Evolutionary conservation across 2,888 invertebrate species (phyloP).

Genomic region (Hirudinaria manillensis): DNA sequence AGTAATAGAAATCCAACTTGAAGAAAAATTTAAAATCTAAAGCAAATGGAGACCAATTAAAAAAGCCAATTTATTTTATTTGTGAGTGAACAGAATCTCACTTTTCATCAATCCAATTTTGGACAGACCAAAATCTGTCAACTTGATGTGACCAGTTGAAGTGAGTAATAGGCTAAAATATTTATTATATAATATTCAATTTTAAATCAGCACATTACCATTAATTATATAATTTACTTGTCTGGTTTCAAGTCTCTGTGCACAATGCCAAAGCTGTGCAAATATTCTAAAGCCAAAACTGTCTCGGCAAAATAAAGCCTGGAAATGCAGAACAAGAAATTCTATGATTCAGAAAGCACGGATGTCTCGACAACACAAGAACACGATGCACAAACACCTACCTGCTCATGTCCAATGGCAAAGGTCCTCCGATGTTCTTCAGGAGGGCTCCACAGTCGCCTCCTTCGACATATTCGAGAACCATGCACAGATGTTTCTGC

Average conservation of each 20-base stretch:
- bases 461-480: conserved; percentile 99
- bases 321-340: conserved; percentile 9
- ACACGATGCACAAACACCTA: background rate
- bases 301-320: conserved; percentile 94
- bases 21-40: background rate
- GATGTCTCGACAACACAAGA: background rate
- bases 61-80: background rate
- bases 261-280: conserved; percentile 97
- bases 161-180: conserved; percentile 81
- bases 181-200: background rate
- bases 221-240: conserved; percentile 65
- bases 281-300: conserved; percentile 95
- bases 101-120: conserved; percentile 95
- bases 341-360: background rate
- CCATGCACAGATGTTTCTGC: conserved; percentile 86
- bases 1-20: background rate
- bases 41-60: background rate
- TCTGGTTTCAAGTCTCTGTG: conserved; percentile 98
- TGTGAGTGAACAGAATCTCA: conserved; percentile 58
- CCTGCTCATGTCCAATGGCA: conserved; percentile 88
- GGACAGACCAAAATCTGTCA: conserved; percentile 94
- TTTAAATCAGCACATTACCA: background rate
- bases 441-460: conserved; percentile 95
- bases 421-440: conserved; percentile 76
- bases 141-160: conserved; percentile 93